phyloP scores from a whole-genome alignment of 2,113 vertebrate species.

The Rhinoderma darwinii region DNA sequence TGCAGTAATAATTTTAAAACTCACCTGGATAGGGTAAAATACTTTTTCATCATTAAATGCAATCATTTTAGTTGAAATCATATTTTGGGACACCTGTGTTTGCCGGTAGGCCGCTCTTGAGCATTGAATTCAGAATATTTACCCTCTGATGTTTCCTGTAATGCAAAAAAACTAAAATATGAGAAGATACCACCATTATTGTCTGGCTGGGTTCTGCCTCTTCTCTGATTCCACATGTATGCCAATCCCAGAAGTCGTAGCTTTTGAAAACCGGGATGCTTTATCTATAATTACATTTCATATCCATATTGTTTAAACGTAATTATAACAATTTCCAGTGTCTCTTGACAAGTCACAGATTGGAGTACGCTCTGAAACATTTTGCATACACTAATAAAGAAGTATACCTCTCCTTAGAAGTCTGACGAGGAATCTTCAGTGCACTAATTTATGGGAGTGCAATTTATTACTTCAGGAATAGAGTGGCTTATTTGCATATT shows the following conservation, averaged over 20 bases:
- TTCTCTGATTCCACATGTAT: slow-evolving; percentile 1
- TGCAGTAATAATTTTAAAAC: no score
- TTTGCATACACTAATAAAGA: slow-evolving; percentile 54
- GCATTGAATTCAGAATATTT: no score
- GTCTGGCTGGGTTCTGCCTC: slow-evolving; percentile 22
- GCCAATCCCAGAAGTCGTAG: slow-evolving; percentile 34
- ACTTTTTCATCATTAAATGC: no score
- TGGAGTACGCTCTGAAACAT: slow-evolving; percentile 34
- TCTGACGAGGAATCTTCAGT: slow-evolving; percentile 46
- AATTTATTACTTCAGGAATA: slow-evolving; percentile 52
- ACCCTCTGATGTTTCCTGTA: neutral
- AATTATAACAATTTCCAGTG: slow-evolving; percentile 54
- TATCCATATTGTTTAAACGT: slow-evolving; percentile 56
- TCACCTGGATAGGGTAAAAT: no score
- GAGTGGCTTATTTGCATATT: slow-evolving; percentile 55
- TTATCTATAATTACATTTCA: slow-evolving; percentile 24
- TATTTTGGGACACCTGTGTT: no score
- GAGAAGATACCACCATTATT: neutral
- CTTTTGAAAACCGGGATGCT: slow-evolving; percentile 16
- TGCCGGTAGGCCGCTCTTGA: no score
- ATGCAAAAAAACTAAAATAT: neutral
- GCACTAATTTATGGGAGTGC: slow-evolving; percentile 53
- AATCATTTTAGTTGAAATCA: no score
- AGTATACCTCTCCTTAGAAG: slow-evolving; percentile 46
- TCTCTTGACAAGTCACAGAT: slow-evolving; percentile 54